Conservation (phyloP, 2,113 vertebrate genomes). For the Oncorhynchus gorbuscha region DNA sequence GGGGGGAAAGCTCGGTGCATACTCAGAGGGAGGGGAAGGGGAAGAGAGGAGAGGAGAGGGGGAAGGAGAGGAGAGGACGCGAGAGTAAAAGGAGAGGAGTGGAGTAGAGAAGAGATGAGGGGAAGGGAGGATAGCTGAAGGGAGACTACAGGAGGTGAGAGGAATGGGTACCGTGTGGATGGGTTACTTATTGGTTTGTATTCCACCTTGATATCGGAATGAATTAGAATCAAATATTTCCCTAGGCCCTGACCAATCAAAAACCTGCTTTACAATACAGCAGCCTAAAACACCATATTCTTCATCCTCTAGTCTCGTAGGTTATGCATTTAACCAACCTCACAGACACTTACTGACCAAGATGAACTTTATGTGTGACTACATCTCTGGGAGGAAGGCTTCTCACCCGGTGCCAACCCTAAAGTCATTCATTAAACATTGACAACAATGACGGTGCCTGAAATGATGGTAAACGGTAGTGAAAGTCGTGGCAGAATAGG, state of each 20-base stretch:
- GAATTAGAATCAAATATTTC: slow-evolving; percentile 39
- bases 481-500: slow-evolving; percentile 48
- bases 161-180: slow-evolving; percentile 38
- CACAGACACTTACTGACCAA: slow-evolving; percentile 29
- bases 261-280: too few relatives aligned
- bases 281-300: too few relatives aligned
- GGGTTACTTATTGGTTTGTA: slow-evolving; percentile 15
- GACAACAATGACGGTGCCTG: slow-evolving; percentile 35
- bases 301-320: too few relatives aligned
- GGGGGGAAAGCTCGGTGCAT: slow-evolving; percentile 41
- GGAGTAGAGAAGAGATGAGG: slow-evolving; percentile 5
- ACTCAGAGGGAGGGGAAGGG: slow-evolving; percentile 24
- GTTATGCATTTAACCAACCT: background rate
- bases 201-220: slow-evolving; percentile 28
- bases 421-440: slow-evolving; percentile 66
- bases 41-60: background rate
- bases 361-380: slow-evolving; percentile 51
- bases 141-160: slow-evolving; percentile 24
- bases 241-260: slow-evolving; percentile 5
- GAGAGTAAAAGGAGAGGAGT: background rate
- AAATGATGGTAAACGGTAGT: slow-evolving; percentile 53
- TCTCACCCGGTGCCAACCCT: slow-evolving; percentile 47
- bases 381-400: slow-evolving; percentile 27
- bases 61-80: slow-evolving; percentile 4
- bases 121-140: background rate